These are phyloP conservation scores for Stenichneumon culpator DNA, from an alignment of 2,888 invertebrate species.

Conservation along the genomic window DNA sequence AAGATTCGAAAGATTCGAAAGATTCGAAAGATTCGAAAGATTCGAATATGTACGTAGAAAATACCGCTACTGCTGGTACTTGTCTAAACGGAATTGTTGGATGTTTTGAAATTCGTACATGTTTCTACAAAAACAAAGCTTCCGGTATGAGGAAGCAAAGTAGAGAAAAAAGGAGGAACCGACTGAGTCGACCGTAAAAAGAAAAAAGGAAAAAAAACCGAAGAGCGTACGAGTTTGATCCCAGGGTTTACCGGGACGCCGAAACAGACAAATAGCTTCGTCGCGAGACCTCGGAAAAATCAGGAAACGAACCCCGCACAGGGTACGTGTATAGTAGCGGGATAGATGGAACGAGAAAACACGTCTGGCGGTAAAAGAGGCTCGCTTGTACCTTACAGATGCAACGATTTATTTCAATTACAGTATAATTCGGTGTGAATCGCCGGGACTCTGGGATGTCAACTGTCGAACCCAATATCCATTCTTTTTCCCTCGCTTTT, in stretches of 20 bases:
- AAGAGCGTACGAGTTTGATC: slow-evolving; percentile 47
- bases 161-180: not conserved
- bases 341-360: slow-evolving; percentile 35
- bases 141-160: not conserved
- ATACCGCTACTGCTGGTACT: too few species aligned
- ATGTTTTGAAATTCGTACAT: not conserved
- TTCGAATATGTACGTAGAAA: too few species aligned
- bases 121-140: not conserved
- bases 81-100: too few species aligned
- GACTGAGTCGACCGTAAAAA: slow-evolving; percentile 1
- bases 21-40: too few species aligned
- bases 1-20: too few species aligned
- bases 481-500: slow-evolving; percentile 15
- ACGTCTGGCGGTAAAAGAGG: slow-evolving; percentile 60
- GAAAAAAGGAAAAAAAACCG: slow-evolving; percentile 1
- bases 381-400: slow-evolving; percentile 74
- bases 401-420: slow-evolving; percentile 82
- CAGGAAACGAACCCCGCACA: not conserved
- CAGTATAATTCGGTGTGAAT: slow-evolving; percentile 77
- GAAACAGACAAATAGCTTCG: slow-evolving; percentile 64
- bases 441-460: slow-evolving; percentile 56
- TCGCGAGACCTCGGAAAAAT: slow-evolving; percentile 45
- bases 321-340: slow-evolving; percentile 63
- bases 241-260: slow-evolving; percentile 56
- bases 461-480: slow-evolving; percentile 47